These are phyloP conservation scores for Atethmia centrago DNA, from an alignment of 2,888 invertebrate genomes.

Conservation along the genomic window DNA sequence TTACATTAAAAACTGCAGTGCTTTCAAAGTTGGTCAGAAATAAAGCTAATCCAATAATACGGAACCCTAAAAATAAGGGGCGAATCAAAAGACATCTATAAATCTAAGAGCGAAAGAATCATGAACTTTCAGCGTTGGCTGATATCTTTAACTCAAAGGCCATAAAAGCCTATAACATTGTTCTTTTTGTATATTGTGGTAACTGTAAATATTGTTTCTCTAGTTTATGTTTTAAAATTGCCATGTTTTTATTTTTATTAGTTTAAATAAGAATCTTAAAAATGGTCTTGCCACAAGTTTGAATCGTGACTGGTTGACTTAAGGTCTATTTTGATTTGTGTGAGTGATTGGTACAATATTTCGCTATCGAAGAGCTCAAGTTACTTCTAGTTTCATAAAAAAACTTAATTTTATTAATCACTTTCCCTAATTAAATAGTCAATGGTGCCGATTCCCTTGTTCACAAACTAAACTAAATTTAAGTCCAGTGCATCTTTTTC, in stretches of 20 bases:
- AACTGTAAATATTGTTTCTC: constrained; percentile 84
- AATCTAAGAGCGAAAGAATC: constrained; percentile 35
- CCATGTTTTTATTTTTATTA: constrained; percentile 78
- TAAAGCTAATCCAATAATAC: neutral
- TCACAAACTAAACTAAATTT: too few species aligned
- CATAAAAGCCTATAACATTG: constrained; percentile 56
- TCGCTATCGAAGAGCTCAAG: neutral
- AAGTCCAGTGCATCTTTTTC: too few species aligned
- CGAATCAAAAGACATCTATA: constrained; percentile 5
- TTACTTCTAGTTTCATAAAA: neutral
- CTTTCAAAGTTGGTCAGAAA: neutral
- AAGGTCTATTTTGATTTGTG: constrained; percentile 16
- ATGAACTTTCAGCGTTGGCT: constrained; percentile 37
- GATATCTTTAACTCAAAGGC: constrained; percentile 56
- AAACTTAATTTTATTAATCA: constrained; percentile 1
- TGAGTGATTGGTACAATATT: constrained; percentile 8
- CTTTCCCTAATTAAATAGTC: constrained; percentile 10
- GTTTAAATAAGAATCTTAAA: constrained; percentile 41
- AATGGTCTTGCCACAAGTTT: constrained; percentile 42
- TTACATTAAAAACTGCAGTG: neutral
- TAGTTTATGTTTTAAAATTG: constrained; percentile 76
- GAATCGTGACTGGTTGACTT: constrained; percentile 2
- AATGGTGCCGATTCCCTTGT: too few species aligned
- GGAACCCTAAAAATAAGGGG: neutral
- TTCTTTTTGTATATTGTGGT: constrained; percentile 79